Percentiles rank a stretch among this genome's conserved stretches.
Evolutionary conservation across 2,113 vertebrate species (phyloP).

Genomic region (Erythrocercus mccallii): DNA sequence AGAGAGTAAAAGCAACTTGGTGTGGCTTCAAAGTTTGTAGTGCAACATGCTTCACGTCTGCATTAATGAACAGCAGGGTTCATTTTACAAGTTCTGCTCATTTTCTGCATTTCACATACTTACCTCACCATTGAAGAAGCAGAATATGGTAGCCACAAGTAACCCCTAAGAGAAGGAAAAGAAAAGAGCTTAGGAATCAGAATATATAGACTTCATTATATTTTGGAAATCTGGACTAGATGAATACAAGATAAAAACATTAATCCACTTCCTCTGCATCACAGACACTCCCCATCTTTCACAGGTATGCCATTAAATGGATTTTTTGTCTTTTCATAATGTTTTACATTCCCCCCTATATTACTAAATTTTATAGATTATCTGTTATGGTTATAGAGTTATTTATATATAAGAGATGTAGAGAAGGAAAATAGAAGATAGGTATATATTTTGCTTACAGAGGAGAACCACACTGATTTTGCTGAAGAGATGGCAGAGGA

Average conservation of each 20-base stretch:
- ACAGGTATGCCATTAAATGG: background rate
- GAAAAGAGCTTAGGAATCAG: background rate
- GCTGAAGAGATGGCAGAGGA: background rate
- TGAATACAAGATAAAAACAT: background rate
- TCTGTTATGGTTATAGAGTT: background rate
- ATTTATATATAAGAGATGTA: background rate
- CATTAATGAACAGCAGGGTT: background rate
- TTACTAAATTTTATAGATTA: background rate
- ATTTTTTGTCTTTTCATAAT: background rate
- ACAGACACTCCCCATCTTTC: background rate
- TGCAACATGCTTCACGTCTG: background rate
- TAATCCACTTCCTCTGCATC: background rate
- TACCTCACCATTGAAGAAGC: conserved; percentile 98
- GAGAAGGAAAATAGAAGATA: background rate
- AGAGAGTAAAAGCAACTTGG: background rate
- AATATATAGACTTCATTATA: background rate
- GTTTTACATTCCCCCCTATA: background rate
- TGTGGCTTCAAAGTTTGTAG: background rate
- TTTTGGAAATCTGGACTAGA: background rate
- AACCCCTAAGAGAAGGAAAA: conserved; percentile 81
- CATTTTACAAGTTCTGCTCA: background rate
- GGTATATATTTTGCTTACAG: background rate
- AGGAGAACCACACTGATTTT: background rate
- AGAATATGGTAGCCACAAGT: conserved; percentile 95
- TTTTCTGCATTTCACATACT: background rate